Base-by-base conservation (phyloP, 2,888 invertebrate species). In the Macrosoma leucophasiata region DNA sequence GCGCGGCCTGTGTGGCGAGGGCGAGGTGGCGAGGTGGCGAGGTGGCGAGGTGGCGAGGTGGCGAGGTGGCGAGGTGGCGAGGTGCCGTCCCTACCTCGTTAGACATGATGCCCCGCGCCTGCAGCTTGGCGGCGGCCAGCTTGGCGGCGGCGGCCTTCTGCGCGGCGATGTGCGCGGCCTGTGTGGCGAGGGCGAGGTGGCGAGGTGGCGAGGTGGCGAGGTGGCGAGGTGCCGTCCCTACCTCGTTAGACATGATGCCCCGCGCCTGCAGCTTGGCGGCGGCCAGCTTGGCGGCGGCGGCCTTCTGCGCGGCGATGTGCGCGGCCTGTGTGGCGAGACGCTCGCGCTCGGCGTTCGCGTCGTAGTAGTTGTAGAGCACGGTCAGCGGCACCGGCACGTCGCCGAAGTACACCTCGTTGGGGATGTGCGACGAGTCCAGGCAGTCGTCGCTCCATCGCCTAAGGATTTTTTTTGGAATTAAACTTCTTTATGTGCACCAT, bases 391-490 rank as follows among this genome's bases (percentile, higher is more conserved):
- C 84, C 1, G 84, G 84, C 36, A 84, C 82, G 58, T 85, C 85
- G 32, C 85, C 85, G 67, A 85, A 85, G 66, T 81, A 85, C 17
- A 85, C 82, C 50, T 85, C 84, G 70, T 85, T 84, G 15, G 85
- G 85, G 36, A 85, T 85, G 69, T 85, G 82, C 3, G 81, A 73
- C 4, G 85, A 84, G 50, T 84, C 84, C 10, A 84, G 65, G 51
- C 82, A 81, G 51, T 85, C 84, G 68, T 85, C 84, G 61, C 84
- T 84, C 81, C 82, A 84, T 33, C 84, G 84, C 81, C 85, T 84
- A 14, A n/a, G 11, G 30, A 7, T n/a, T n/a, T n/a, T n/a, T n/a
- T n/a, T n/a, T n/a, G n/a, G n/a, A n/a, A n/a, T n/a, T n/a, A n/a
- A n/a, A n/a, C n/a, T n/a, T n/a, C n/a, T n/a, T n/a, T n/a, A n/a